Evolutionary conservation across 2,113 vertebrate genomes (phyloP), one percentile per base, ranked within the genome.

Genomic region (Bostrychus sinensis): DNA sequence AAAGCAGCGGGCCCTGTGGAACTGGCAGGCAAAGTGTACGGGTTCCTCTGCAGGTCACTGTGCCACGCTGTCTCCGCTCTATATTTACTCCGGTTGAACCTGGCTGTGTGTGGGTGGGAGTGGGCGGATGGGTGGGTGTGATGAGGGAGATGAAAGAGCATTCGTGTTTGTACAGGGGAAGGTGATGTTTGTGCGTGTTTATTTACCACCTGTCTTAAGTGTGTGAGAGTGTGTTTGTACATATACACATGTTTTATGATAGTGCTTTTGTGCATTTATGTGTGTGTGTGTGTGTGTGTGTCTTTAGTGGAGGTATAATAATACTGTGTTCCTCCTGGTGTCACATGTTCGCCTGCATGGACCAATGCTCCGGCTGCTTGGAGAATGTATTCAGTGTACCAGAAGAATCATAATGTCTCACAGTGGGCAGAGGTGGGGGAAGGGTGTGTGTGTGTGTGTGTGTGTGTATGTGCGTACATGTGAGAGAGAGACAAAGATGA

Each of bases 391-490:
- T 79, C 82, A 86, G 83, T 71, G 77, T 84, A 85, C 58, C 81
- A 87, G 87, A 86, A 86, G 83, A 86, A 85, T 84, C 75, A 71
- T 72, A 79, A 86, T 85, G 75, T 83, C 82, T 89, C 82, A 75
- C 71, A 70, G 65, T 61, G 77, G 62, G 70, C 73, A 69, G 62
- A 58, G 74, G 30, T 67, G 86, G 83, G 78, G 78, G 69, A 77
- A 64, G 80, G 75, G 80, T 56, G 69, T 69, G 54, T 62, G 36
- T 66, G 38, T 54, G 62, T 73, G 62, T 75, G 72, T 70, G 74
- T 60, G 61, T n/a, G n/a, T n/a, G n/a, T n/a, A n/a, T n/a, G n/a
- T n/a, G n/a, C n/a, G n/a, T 59, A 48, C 51, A 61, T 57, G 62
- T 54, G 64, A 73, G 73, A 50, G 34, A 70, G 66, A 84, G 69